Conservation (phyloP, 2,888 invertebrate genomes). For the Apodemia hepburni region DNA sequence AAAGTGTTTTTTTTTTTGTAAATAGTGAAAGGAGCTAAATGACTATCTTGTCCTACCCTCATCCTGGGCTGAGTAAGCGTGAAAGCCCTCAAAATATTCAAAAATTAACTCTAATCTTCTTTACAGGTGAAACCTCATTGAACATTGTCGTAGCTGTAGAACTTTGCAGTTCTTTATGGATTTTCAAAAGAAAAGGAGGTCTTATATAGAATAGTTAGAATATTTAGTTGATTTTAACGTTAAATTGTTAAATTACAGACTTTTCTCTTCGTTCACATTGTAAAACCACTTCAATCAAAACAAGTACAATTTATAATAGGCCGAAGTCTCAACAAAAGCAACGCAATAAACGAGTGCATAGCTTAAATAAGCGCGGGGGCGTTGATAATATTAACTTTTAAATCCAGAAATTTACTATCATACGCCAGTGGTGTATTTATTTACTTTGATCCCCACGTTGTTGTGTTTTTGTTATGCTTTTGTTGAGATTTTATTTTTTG, state of each 20-base stretch:
- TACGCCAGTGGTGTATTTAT: too few relatives aligned
- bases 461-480: not conserved
- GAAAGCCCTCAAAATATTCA: too few relatives aligned
- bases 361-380: not conserved
- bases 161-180: conserved; percentile 27
- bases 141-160: conserved; percentile 49
- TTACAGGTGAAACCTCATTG: conserved; percentile 71
- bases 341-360: not conserved
- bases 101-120: conserved; percentile 24
- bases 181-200: conserved; percentile 23
- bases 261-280: conserved; percentile 16
- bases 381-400: too few relatives aligned
- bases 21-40: too few relatives aligned
- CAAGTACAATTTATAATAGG: conserved; percentile 18
- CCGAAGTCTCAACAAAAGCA: conserved; percentile 3
- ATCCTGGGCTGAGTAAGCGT: too few relatives aligned
- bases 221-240: conserved; percentile 19
- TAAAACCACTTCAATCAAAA: conserved; percentile 1
- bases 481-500: not conserved
- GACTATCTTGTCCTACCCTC: too few relatives aligned
- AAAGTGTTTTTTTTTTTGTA: too few relatives aligned
- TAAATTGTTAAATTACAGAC: conserved; percentile 13
- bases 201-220: conserved; percentile 20
- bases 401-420: too few relatives aligned
- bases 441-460: too few relatives aligned